Evolutionary conservation across 2,888 invertebrate species (phyloP).

Genomic region (Mactromeris polynyma): DNA sequence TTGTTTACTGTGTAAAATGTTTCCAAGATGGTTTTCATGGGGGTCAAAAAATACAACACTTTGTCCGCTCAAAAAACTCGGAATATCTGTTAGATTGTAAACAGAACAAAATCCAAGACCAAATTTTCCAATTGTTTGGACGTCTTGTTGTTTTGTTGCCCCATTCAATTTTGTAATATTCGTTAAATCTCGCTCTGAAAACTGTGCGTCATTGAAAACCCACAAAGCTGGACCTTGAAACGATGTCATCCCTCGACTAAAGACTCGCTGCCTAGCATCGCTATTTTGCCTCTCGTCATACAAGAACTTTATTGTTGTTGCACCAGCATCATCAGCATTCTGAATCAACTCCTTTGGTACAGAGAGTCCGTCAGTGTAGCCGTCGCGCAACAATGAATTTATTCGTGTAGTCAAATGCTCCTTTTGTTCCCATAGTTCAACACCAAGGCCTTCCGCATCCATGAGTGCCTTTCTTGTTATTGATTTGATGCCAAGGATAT

Average conservation of each 20-base stretch:
- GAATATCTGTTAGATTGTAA: slow-evolving; percentile 85
- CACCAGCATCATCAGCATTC: slow-evolving; percentile 84
- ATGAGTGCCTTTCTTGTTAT: slow-evolving; percentile 72
- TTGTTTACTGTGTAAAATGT: slow-evolving; percentile 40
- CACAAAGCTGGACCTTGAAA: slow-evolving; percentile 86
- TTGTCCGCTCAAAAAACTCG: slow-evolving; percentile 83
- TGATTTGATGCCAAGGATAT: slow-evolving; percentile 77
- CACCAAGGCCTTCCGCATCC: slow-evolving; percentile 67
- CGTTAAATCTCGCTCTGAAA: slow-evolving; percentile 83
- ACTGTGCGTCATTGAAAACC: slow-evolving; percentile 84
- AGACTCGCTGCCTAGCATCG: slow-evolving; percentile 72
- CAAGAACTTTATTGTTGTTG: slow-evolving; percentile 76
- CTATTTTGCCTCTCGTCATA: slow-evolving; percentile 83
- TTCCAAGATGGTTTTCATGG: slow-evolving; percentile 79
- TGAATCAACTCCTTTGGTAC: slow-evolving; percentile 84
- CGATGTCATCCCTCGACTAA: slow-evolving; percentile 81
- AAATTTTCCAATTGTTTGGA: slow-evolving; percentile 84
- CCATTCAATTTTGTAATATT: slow-evolving; percentile 84
- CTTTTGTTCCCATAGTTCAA: slow-evolving; percentile 79
- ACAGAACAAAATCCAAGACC: slow-evolving; percentile 86
- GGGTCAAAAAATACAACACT: slow-evolving; percentile 86
- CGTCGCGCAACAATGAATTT: slow-evolving; percentile 73
- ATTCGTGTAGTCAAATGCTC: slow-evolving; percentile 81
- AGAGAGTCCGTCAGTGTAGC: slow-evolving; percentile 83
- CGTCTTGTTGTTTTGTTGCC: slow-evolving; percentile 81